These are phyloP conservation scores for Zaprionus vittiger DNA, from an alignment of 1,140 invertebrate genomes.

Conservation along the genomic window DNA sequence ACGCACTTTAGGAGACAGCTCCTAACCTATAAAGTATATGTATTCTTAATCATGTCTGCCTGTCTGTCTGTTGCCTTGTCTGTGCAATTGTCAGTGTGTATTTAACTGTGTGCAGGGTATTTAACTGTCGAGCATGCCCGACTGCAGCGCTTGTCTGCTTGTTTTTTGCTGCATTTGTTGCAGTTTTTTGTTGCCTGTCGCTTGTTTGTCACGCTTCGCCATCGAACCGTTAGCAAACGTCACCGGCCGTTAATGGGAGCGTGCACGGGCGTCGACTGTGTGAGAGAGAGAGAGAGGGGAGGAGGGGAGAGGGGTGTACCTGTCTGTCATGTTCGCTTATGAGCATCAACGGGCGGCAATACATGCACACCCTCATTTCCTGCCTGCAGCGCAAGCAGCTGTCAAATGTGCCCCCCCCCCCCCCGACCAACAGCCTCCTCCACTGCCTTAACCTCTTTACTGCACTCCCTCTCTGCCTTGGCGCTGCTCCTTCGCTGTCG, in stretches of 20 bases:
- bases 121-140: too few relatives aligned
- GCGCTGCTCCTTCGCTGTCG: conserved; percentile 2
- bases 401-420: conserved; percentile 55
- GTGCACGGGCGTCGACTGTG: conserved; percentile 28
- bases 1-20: accelerated
- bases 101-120: too few relatives aligned
- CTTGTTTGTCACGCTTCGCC: conserved; percentile 74
- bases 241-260: conserved; percentile 70
- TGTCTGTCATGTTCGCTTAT: conserved; percentile 75
- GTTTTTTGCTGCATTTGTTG: conserved; percentile 15
- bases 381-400: conserved; percentile 45
- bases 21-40: too few relatives aligned
- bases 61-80: too few relatives aligned
- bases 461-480: background rate
- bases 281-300: background rate
- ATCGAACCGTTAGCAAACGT: conserved; percentile 58
- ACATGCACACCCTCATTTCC: conserved; percentile 43
- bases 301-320: background rate
- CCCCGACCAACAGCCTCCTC: background rate
- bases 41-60: too few relatives aligned
- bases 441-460: conserved; percentile 3
- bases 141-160: background rate
- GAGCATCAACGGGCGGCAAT: conserved; percentile 30
- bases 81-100: too few relatives aligned
- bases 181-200: conserved; percentile 34